Evolutionary conservation across 2,113 vertebrate species (phyloP).

Genomic region (Australoheros scitulus): DNA sequence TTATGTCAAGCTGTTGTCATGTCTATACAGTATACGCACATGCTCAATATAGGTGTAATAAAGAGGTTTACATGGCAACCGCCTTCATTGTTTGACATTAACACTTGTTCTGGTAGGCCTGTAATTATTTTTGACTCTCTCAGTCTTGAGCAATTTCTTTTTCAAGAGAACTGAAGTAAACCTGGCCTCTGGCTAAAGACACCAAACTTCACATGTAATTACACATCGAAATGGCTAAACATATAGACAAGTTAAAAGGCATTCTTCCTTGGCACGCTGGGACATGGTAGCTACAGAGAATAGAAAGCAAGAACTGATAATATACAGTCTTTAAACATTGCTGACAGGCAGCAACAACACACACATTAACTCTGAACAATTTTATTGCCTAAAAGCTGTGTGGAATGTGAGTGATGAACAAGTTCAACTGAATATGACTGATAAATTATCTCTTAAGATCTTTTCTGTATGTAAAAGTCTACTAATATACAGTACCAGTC

Average conservation of each 20-base stretch:
- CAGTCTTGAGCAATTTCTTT: slow-evolving; percentile 20
- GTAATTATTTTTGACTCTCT: slow-evolving; percentile 4
- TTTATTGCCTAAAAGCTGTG: slow-evolving; percentile 6
- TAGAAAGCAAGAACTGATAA: slow-evolving; percentile 40
- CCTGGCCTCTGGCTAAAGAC: slow-evolving; percentile 30
- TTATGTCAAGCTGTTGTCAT: neutral
- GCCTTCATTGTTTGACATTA: neutral
- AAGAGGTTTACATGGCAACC: neutral
- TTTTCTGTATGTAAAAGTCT: neutral
- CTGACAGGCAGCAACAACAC: slow-evolving; percentile 28
- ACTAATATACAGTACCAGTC: neutral
- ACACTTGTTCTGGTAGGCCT: neutral
- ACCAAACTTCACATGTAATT: slow-evolving; percentile 50
- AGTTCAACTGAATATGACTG: slow-evolving; percentile 11
- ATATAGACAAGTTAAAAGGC: slow-evolving; percentile 53
- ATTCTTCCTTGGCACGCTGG: slow-evolving; percentile 66
- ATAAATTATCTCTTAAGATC: slow-evolving; percentile 14
- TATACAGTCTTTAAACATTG: neutral
- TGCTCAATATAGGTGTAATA: neutral
- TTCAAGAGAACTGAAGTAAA: slow-evolving; percentile 22
- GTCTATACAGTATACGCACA: accelerated
- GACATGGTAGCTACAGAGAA: slow-evolving; percentile 47
- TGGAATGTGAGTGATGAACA: slow-evolving; percentile 19
- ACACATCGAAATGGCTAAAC: slow-evolving; percentile 61
- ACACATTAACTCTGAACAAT: slow-evolving; percentile 4